These are phyloP conservation scores for Antechinus stuartii DNA, from an alignment of 2,113 vertebrate species.

Conservation along the genomic window DNA sequence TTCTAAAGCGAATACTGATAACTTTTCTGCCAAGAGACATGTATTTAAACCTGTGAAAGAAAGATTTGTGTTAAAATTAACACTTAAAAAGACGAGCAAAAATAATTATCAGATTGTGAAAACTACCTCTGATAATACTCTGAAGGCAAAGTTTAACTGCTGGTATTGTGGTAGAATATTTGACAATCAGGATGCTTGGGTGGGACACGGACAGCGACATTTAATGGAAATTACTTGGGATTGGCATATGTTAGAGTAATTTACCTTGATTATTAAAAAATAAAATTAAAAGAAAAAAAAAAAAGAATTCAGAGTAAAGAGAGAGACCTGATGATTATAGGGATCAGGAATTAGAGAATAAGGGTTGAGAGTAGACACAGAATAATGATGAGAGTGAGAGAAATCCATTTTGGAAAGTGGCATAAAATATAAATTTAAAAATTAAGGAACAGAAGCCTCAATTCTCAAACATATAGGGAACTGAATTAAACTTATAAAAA, in stretches of 20 bases:
- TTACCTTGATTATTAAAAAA: slow-evolving; percentile 65
- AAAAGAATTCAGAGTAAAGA: no score
- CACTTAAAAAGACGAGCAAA: slow-evolving; percentile 93
- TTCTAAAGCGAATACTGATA: slow-evolving; percentile 64
- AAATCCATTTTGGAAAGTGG: no score
- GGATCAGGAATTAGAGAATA: no score
- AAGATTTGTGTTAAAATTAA: slow-evolving; percentile 94
- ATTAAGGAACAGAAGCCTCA: no score
- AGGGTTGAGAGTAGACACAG: no score
- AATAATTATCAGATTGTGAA: slow-evolving; percentile 96
- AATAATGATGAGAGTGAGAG: no score
- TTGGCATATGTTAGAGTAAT: slow-evolving; percentile 90
- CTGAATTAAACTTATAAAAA: no score
- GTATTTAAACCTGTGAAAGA: slow-evolving; percentile 92
- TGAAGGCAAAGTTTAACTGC: slow-evolving; percentile 89
- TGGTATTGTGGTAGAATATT: slow-evolving; percentile 98
- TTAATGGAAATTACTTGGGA: slow-evolving; percentile 97
- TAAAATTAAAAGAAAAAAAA: not conserved
- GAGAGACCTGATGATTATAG: no score
- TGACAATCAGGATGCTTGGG: slow-evolving; percentile 92
- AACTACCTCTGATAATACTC: slow-evolving; percentile 84
- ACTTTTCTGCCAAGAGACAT: slow-evolving; percentile 78
- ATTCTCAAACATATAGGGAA: no score
- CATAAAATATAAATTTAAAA: no score
- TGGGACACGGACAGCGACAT: slow-evolving; percentile 95